Conservation (phyloP, 2,113 vertebrate genomes). For the Podarcis raffonei region DNA sequence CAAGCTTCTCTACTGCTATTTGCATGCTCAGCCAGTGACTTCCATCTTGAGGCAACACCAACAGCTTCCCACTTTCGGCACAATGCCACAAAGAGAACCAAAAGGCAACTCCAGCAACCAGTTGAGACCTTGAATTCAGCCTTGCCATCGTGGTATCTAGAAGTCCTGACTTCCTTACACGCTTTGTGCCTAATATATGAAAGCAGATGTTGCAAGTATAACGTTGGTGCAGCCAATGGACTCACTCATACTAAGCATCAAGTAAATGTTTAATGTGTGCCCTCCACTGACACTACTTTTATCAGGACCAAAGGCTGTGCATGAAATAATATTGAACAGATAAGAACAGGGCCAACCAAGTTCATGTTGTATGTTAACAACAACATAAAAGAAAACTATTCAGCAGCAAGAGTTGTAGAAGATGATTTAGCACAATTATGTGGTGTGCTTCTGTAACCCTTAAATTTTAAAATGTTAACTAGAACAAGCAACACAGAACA, state of each 20-base stretch:
- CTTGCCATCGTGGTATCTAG: fast-evolving
- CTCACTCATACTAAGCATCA: too few relatives aligned
- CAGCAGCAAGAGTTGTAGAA: not conserved
- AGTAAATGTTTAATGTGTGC: not conserved
- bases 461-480: too few relatives aligned
- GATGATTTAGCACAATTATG: not conserved
- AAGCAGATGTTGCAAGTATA: not conserved
- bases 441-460: not conserved
- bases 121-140: conserved; percentile 7
- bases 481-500: conserved; percentile 15
- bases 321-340: not conserved
- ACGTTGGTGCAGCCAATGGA: not conserved
- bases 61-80: conserved; percentile 73
- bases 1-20: conserved; percentile 74
- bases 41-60: conserved; percentile 86
- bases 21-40: conserved; percentile 87
- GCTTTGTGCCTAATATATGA: not conserved
- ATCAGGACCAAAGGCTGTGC: too few relatives aligned
- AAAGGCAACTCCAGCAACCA: not conserved
- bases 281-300: not conserved
- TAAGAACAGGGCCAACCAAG: not conserved
- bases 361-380: not conserved
- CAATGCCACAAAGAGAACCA: conserved; percentile 33
- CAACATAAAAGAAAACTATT: not conserved
- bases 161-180: fast-evolving